phyloP scores from a whole-genome alignment of 2,113 vertebrate genomes.

The Malurus cyaneus region DNA sequence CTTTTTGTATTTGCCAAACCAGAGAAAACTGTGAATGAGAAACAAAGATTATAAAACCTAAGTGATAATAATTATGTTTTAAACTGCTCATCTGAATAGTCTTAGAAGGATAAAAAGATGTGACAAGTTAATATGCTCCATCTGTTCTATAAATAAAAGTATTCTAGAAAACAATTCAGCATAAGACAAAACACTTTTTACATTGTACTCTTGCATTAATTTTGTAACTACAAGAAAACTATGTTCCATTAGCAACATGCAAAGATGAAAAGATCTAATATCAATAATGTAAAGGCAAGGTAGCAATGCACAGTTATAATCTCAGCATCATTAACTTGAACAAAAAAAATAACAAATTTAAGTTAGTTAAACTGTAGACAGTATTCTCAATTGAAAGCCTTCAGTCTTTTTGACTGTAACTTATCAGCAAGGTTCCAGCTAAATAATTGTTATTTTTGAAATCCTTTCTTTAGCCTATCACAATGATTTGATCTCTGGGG shows the following conservation, averaged over 20 bases:
- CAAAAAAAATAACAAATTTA: background rate
- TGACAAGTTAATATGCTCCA: background rate
- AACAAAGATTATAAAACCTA: background rate
- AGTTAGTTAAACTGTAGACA: background rate
- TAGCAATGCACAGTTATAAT: background rate
- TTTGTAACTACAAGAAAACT: background rate
- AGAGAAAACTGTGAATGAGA: background rate
- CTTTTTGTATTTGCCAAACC: background rate
- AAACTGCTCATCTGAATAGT: background rate
- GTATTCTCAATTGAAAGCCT: background rate
- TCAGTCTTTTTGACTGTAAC: background rate
- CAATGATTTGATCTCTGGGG: background rate
- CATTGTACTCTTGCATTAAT: background rate
- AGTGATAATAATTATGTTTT: background rate
- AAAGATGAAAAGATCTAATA: background rate
- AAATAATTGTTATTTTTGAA: background rate
- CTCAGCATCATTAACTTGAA: background rate
- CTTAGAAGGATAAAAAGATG: background rate
- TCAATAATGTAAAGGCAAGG: background rate
- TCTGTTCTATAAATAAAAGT: background rate
- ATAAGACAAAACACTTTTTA: background rate
- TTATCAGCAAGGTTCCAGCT: background rate
- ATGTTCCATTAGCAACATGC: background rate
- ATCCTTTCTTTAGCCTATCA: background rate
- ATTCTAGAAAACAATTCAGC: background rate